Percentiles rank a stretch among this genome's conserved stretches.
Evolutionary conservation across 64 coral and sea anemone species (phyloP).

Genomic region (Stichodactyla helianthus): DNA sequence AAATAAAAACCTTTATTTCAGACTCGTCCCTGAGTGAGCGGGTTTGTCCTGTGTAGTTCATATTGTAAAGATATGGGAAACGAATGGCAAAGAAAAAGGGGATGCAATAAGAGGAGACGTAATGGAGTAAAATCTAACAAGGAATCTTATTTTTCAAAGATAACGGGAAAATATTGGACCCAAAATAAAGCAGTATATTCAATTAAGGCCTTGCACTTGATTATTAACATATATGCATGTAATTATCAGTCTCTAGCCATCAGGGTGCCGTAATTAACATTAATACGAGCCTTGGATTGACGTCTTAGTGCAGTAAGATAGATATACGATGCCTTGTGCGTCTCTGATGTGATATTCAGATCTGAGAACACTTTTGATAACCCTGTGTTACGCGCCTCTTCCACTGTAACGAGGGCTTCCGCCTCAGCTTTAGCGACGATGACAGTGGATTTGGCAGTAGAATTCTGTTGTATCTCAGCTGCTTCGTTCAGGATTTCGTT

Average conservation of each 20-base stretch:
- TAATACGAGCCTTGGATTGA: constrained; percentile 36
- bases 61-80: too few relatives aligned
- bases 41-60: too few relatives aligned
- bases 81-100: too few relatives aligned
- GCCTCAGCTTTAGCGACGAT: constrained; percentile 47
- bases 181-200: too few relatives aligned
- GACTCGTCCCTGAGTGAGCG: too few relatives aligned
- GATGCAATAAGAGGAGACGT: too few relatives aligned
- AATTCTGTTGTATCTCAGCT: constrained; percentile 51
- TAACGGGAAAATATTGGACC: too few relatives aligned
- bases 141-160: too few relatives aligned
- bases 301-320: constrained; percentile 56
- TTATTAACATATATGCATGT: too few relatives aligned
- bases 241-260: constrained; percentile 27
- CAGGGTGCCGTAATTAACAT: constrained; percentile 50
- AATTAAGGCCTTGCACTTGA: too few relatives aligned
- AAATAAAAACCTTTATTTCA: too few relatives aligned
- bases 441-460: constrained; percentile 38
- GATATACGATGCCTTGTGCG: constrained; percentile 67
- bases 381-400: constrained; percentile 55
- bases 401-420: constrained; percentile 48
- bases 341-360: constrained; percentile 40
- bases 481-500: constrained; percentile 50
- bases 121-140: too few relatives aligned
- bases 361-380: constrained; percentile 41